These are phyloP conservation scores for Eristalis intricaria DNA, from an alignment of 2,888 invertebrate genomes.

Conservation along the genomic window DNA sequence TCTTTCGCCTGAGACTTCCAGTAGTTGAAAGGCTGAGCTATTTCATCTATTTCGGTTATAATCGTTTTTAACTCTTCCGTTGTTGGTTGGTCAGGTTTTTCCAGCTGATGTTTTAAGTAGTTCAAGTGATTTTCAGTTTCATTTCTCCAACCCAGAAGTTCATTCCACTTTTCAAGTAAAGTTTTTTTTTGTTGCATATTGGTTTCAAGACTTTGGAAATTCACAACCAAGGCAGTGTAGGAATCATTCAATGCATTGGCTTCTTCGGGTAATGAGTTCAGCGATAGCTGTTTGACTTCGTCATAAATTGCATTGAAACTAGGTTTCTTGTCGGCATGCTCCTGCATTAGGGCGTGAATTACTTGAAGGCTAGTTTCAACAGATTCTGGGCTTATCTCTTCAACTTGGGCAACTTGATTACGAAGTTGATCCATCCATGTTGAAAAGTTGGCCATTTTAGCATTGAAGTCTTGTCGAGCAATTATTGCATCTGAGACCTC, in stretches of 20 bases:
- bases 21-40: slow-evolving; percentile 85
- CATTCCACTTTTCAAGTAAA: slow-evolving; percentile 91
- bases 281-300: slow-evolving; percentile 90
- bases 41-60: slow-evolving; percentile 86
- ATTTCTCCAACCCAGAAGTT: slow-evolving; percentile 90
- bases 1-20: slow-evolving; percentile 88
- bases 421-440: slow-evolving; percentile 90
- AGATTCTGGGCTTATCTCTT: slow-evolving; percentile 91
- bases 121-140: slow-evolving; percentile 90
- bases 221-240: slow-evolving; percentile 88
- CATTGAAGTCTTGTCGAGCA: slow-evolving; percentile 91
- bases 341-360: slow-evolving; percentile 90
- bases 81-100: slow-evolving; percentile 86
- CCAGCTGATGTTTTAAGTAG: slow-evolving; percentile 90
- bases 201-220: slow-evolving; percentile 89
- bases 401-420: slow-evolving; percentile 88
- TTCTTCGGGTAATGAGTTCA: slow-evolving; percentile 88
- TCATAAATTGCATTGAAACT: slow-evolving; percentile 89
- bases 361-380: slow-evolving; percentile 90
- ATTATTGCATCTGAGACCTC: slow-evolving; percentile 91
- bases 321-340: slow-evolving; percentile 92
- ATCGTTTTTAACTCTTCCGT: slow-evolving; percentile 87
- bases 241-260: slow-evolving; percentile 87
- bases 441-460: slow-evolving; percentile 89
- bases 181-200: slow-evolving; percentile 88